Conservation (phyloP, 2,113 vertebrate genomes). For the Platysternon megacephalum region DNA sequence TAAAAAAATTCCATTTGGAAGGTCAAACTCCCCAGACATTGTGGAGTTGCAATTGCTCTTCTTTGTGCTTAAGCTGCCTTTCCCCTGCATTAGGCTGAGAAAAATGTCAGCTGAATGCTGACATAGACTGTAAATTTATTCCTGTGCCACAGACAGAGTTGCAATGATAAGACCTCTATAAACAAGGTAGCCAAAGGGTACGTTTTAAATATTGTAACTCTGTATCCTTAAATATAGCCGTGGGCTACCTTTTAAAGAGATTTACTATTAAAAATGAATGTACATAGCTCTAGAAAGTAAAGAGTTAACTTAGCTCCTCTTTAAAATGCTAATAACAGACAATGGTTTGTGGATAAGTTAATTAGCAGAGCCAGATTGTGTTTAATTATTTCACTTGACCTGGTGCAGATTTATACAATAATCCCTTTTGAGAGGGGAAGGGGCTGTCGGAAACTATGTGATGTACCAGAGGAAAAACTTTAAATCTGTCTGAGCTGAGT, state of each 20-base stretch:
- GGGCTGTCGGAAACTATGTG: constrained; percentile 46
- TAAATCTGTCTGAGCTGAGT: constrained; percentile 51
- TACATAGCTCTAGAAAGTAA: not conserved
- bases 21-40: not conserved
- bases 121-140: constrained; percentile 5
- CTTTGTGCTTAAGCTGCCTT: not conserved
- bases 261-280: not conserved
- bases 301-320: constrained; percentile 62
- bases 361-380: constrained; percentile 72
- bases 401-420: constrained; percentile 71
- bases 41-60: not conserved
- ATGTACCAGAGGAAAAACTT: constrained; percentile 65
- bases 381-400: constrained; percentile 80
- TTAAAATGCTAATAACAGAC: constrained; percentile 73
- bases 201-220: not conserved
- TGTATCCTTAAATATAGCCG: not conserved
- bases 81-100: not conserved
- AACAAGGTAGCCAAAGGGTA: not conserved
- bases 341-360: constrained; percentile 78
- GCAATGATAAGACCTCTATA: not conserved
- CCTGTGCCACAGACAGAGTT: not conserved
- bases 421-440: constrained; percentile 69
- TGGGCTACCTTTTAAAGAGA: not conserved
- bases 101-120: not conserved
- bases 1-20: not conserved